Percentiles rank a stretch among this genome's conserved stretches.
Conservation (phyloP, 2,888 invertebrate genomes). For the Malacosoma neustria region DNA sequence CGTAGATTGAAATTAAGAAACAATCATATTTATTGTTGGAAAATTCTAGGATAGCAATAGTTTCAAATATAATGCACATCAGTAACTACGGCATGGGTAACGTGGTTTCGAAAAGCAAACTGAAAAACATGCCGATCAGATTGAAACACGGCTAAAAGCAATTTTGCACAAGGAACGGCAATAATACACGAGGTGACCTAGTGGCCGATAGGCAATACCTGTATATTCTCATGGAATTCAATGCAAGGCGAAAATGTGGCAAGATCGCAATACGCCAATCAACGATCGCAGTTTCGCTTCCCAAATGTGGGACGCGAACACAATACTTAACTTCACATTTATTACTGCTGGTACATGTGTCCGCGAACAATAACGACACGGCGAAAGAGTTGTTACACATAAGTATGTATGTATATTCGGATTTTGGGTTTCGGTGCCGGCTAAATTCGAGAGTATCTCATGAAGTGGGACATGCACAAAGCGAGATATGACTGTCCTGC, state of each 20-base stretch:
- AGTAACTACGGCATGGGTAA: too few species aligned
- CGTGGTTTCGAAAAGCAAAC: too few species aligned
- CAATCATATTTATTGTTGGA: too few species aligned
- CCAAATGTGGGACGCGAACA: conserved; percentile 61
- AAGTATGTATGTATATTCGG: conserved; percentile 40
- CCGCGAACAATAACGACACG: conserved; percentile 42
- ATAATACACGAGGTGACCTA: conserved; percentile 49
- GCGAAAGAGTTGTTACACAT: conserved; percentile 46
- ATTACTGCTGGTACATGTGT: conserved; percentile 41
- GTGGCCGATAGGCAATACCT: conserved; percentile 54
- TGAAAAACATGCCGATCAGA: too few species aligned
- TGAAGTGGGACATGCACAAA: conserved; percentile 62
- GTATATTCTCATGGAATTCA: conserved; percentile 65
- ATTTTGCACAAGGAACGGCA: conserved; percentile 16
- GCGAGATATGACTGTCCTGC: conserved; percentile 62
- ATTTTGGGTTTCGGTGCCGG: conserved; percentile 64
- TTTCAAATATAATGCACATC: too few species aligned
- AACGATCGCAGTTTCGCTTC: conserved; percentile 61
- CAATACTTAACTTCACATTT: conserved; percentile 29
- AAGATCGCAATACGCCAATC: conserved; percentile 63
- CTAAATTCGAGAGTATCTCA: conserved; percentile 53
- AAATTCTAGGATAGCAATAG: too few species aligned
- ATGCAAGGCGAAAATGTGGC: conserved; percentile 68
- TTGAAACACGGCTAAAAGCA: background rate
- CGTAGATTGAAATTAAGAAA: too few species aligned